phyloP scores from a whole-genome alignment of 2,888 invertebrate species.

The Dolichopus griseipennis region DNA sequence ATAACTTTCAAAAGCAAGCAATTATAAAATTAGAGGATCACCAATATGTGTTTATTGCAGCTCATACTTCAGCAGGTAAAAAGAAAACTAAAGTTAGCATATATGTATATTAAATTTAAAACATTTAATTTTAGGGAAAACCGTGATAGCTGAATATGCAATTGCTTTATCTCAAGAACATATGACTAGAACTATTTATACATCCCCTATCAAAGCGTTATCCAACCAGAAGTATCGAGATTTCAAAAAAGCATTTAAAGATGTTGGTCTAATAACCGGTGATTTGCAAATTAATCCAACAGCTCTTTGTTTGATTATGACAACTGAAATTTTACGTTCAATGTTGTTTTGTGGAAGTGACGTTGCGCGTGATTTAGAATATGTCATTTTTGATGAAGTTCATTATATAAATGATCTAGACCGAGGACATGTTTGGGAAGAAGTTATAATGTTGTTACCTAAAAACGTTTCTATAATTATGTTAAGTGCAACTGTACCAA shows the following conservation, averaged over 20 bases:
- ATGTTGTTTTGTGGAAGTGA: slow-evolving; percentile 95
- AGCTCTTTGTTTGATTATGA: slow-evolving; percentile 96
- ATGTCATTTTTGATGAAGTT: slow-evolving; percentile 98
- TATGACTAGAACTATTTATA: slow-evolving; percentile 89
- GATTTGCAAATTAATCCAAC: slow-evolving; percentile 92
- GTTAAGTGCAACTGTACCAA: slow-evolving; percentile 97
- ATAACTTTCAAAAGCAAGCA: slow-evolving; percentile 95
- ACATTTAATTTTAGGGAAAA: slow-evolving; percentile 52
- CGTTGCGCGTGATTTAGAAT: slow-evolving; percentile 90
- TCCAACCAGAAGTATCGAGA: slow-evolving; percentile 99
- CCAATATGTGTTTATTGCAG: slow-evolving; percentile 90
- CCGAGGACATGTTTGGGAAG: slow-evolving; percentile 99
- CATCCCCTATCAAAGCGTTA: slow-evolving; percentile 96
- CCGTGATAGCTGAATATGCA: slow-evolving; percentile 98
- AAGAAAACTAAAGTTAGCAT: background rate
- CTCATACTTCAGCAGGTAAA: slow-evolving; percentile 91
- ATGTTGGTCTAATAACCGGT: slow-evolving; percentile 89
- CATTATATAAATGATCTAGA: slow-evolving; percentile 97
- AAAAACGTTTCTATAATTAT: slow-evolving; percentile 92
- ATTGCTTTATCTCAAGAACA: slow-evolving; percentile 90
- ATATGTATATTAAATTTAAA: background rate
- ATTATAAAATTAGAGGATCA: slow-evolving; percentile 88
- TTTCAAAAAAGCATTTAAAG: slow-evolving; percentile 84
- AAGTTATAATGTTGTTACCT: slow-evolving; percentile 91
- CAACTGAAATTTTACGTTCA: slow-evolving; percentile 93